Evolutionary conservation across 2,888 invertebrate species (phyloP), one percentile per base, ranked within the genome.

Genomic region (Liodrosophila aerea): DNA sequence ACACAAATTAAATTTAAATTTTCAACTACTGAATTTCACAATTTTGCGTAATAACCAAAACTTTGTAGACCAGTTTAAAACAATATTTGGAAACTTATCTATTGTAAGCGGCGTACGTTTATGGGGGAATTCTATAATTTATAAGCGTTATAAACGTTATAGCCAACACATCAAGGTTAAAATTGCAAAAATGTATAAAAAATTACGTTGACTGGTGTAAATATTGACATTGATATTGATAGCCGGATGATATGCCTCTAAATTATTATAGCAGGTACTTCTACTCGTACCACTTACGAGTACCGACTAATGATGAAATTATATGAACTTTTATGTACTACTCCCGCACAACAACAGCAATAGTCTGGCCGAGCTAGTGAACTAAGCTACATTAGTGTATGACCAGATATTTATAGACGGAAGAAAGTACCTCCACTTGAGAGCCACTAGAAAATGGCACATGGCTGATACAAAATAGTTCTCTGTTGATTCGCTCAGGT

Each of bases 81-180:
- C 0, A 16, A 37, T 15, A 40, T 27, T 51, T 15, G 46, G 33
- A 13, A 22, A 66, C 44, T 64, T 64, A 65, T 69, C 65, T 40
- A 31, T 56, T 41, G 29, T n/a, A 40, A 50, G 29, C 31, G 22
- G 36, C 16, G n/a, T 34, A 12, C 5, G n/a, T 64, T 47, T 57
- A 61, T 68, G 18, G 5, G 37, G 45, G 31, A 53, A 57, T 50
- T 64, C 39, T 51, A 68, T 36, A 64, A 64, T 43, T 73, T 56
- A 73, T 45, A 45, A 22, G 27, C 36, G 41, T 27, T 31, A 58
- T 64, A 71, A 70, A 69, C 30, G 36, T 30, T 22, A 13, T n/a
- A 22, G 12, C 7, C 31, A 7, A 11, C 18, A 22, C 15, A 52
- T 34, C 34, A 57, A 45, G 47, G 30, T 44, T 45, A 36, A 9